Evolutionary conservation across 1,140 invertebrate genomes (phyloP).

Genomic region (Ephestia elutella): DNA sequence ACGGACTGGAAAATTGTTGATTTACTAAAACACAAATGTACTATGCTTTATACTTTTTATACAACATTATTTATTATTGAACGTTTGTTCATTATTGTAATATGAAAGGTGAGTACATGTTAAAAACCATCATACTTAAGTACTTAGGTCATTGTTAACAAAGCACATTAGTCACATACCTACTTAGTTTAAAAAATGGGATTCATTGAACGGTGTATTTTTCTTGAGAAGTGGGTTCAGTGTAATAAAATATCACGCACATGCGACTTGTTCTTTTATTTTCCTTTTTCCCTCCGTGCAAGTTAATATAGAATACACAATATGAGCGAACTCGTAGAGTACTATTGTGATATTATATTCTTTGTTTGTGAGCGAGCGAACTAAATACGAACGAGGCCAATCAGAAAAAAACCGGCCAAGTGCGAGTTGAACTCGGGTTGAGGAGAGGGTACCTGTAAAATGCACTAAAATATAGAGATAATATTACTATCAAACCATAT

Average conservation of each 20-base stretch:
- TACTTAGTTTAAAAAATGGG: constrained; percentile 48
- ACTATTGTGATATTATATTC: no score
- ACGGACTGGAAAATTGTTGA: constrained; percentile 28
- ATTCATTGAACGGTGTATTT: constrained; percentile 53
- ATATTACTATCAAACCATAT: no score
- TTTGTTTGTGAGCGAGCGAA: no score
- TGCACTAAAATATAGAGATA: no score
- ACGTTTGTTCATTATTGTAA: constrained; percentile 55
- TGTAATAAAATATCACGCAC: constrained; percentile 69
- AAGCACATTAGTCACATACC: constrained; percentile 67
- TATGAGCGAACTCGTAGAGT: neutral
- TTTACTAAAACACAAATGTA: constrained; percentile 35
- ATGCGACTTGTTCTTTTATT: constrained; percentile 63
- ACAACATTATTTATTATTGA: constrained; percentile 40
- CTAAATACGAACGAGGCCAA: no score
- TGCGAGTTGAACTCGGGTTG: no score
- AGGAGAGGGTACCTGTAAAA: no score
- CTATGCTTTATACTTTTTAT: constrained; percentile 57
- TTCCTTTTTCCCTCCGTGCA: no score
- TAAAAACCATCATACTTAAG: constrained; percentile 32
- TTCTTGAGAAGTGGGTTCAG: constrained; percentile 60
- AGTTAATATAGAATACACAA: no score
- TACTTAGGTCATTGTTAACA: constrained; percentile 49
- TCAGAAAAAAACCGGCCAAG: no score
- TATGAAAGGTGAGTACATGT: constrained; percentile 37